Evolutionary conservation across 1,140 invertebrate species (phyloP).

Genomic region (Hermetia illucens): DNA sequence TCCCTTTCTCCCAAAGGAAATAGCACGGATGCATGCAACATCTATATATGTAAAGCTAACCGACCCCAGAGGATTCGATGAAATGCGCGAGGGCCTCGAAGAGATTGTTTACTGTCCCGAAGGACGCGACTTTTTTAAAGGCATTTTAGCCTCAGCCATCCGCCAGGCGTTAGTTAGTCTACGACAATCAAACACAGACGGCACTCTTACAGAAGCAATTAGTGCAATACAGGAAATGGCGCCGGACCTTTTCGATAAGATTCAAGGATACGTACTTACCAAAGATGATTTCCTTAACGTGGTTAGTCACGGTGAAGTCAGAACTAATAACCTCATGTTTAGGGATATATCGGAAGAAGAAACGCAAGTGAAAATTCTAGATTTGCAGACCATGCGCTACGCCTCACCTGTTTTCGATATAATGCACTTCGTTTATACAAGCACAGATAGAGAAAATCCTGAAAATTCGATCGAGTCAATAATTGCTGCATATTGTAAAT

Average conservation of each 20-base stretch:
- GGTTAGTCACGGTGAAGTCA: slow-evolving; percentile 31
- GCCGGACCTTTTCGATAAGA: slow-evolving; percentile 14
- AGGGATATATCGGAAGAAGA: slow-evolving; percentile 10
- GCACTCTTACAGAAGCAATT: slow-evolving; percentile 17
- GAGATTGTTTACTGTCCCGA: slow-evolving; percentile 26
- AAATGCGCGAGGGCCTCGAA: slow-evolving; percentile 12
- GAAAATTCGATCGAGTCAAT: slow-evolving; percentile 20
- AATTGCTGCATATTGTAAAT: slow-evolving; percentile 16
- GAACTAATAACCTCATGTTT: slow-evolving; percentile 32
- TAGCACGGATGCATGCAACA: slow-evolving; percentile 23
- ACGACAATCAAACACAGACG: slow-evolving; percentile 17
- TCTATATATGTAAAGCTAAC: slow-evolving; percentile 19
- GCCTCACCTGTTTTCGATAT: slow-evolving; percentile 36
- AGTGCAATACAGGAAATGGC: slow-evolving; percentile 15
- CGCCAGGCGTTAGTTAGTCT: slow-evolving; percentile 23
- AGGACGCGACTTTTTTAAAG: slow-evolving; percentile 21
- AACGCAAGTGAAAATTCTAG: slow-evolving; percentile 31
- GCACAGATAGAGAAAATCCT: slow-evolving; percentile 19
- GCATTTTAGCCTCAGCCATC: slow-evolving; percentile 21
- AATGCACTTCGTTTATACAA: slow-evolving; percentile 27
- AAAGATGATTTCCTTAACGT: slow-evolving; percentile 19
- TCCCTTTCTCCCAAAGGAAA: no score
- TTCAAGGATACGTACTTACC: slow-evolving; percentile 16
- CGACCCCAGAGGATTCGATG: slow-evolving; percentile 6
- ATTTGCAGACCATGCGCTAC: slow-evolving; percentile 37